A percentile compares a stretch with the other conserved stretches of the same genome.
phyloP scores from a whole-genome alignment of 1,140 invertebrate species.

The Caligus rogercresseyi region DNA sequence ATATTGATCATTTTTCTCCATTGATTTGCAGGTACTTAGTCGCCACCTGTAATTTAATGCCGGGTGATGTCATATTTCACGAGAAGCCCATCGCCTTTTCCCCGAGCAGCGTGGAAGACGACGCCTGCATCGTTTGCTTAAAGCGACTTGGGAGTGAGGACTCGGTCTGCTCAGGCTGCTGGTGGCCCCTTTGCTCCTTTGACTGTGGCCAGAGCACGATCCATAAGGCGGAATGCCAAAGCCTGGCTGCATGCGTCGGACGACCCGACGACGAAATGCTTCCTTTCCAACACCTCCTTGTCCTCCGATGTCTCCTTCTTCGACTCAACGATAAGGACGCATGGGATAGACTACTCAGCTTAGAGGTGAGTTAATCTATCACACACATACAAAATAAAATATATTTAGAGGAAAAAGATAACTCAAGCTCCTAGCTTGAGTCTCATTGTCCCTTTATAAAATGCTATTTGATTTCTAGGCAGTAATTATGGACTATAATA shows the following conservation, averaged over 20 bases:
- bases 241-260: not conserved
- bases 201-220: not conserved
- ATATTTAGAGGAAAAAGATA: no score
- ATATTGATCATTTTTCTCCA: no score
- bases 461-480: no score
- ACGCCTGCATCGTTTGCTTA: conserved; percentile 3
- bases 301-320: not conserved
- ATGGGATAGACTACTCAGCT: not conserved
- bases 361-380: not conserved
- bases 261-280: not conserved
- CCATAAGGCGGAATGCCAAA: conserved; percentile 4
- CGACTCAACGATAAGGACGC: not conserved
- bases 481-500: no score
- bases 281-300: conserved; percentile 6
- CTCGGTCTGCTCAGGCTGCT: conserved; percentile 1
- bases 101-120: not conserved
- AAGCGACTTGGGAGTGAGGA: not conserved
- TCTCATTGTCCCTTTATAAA: no score
- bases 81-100: not conserved
- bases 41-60: not conserved
- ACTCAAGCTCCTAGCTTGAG: no score
- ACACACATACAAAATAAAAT: not conserved
- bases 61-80: conserved; percentile 1
- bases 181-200: not conserved
- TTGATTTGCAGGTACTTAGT: conserved; percentile 1